Base-by-base conservation (phyloP, 1,140 invertebrate species). In the Samia ricini region DNA sequence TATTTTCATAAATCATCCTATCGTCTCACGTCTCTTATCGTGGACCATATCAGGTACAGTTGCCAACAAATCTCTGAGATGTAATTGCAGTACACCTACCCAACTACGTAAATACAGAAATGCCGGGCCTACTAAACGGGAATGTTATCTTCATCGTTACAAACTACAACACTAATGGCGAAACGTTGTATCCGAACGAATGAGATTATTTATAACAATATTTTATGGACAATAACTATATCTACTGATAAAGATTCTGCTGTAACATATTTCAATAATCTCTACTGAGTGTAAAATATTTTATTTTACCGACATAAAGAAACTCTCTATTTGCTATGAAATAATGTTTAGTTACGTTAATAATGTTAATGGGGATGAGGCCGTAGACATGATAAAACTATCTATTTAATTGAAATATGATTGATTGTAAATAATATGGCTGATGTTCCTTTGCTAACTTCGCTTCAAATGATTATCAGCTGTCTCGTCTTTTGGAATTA, bases 91-190 rank as follows among this genome's bases (percentile, higher is more conserved):
- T 75, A 77, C 78, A 79, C 65, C 75, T 78, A 71, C 66, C 71
- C 73, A 68, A 77, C 75, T 78, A 71, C 66, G 72, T 74, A 68
- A 77, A 75, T 82, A 80, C 73, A 75, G 73, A 77, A 81, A 76
- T 67, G 60, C 64, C 71, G 68, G 68, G 66, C 63, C 66, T n/a
- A 67, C 64, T 63, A 71, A 85, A 79, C 74, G 74, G 78, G 73
- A 81, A 79, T 78, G 70, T 77, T 79, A 79, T 82, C 77, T 71
- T 15, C 69, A 62, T 72, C 68, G 74, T 73, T 81, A 80, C 77
- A 76, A 79, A 81, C 72, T 77, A 79, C 73, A 77, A 74, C 76
- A 72, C 77, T 84, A 85, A 83, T 85, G 74, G 81, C 68, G 63
- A 72, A 85, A 85, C 74, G 68, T 56, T 84, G 80, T 85, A 78